Evolutionary conservation across 2,888 invertebrate genomes (phyloP).

Genomic region (Calliphora vomitoria): DNA sequence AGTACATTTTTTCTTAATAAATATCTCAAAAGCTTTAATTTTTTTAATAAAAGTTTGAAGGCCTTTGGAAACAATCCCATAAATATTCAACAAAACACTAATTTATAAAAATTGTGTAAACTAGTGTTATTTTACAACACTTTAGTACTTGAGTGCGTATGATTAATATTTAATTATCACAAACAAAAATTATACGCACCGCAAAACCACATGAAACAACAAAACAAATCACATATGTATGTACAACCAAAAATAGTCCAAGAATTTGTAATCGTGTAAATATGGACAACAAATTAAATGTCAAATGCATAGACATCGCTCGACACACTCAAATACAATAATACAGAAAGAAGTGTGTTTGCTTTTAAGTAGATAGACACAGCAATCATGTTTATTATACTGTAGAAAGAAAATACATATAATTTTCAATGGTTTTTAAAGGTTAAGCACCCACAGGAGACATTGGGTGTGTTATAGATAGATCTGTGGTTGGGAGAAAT

Average conservation of each 20-base stretch:
- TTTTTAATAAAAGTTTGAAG: too few relatives aligned
- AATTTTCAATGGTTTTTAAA: conserved; percentile 24
- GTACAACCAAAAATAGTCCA: not conserved
- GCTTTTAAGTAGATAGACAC: not conserved
- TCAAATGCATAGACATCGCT: not conserved
- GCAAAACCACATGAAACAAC: conserved; percentile 19
- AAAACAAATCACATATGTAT: not conserved
- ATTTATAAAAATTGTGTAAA: too few relatives aligned
- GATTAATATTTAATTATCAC: conserved; percentile 46
- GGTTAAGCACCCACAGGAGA: conserved; percentile 24
- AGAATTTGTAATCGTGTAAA: conserved; percentile 24
- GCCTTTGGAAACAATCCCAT: too few relatives aligned
- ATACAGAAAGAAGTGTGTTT: not conserved
- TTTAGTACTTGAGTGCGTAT: conserved; percentile 25
- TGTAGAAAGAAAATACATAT: not conserved
- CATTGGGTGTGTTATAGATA: not conserved
- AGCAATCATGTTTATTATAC: not conserved
- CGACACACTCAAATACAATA: not conserved
- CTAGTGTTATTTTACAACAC: too few relatives aligned
- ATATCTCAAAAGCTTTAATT: too few relatives aligned
- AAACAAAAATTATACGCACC: conserved; percentile 30
- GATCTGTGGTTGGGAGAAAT: conserved; percentile 5
- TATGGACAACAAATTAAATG: conserved; percentile 19
- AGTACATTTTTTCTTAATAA: too few relatives aligned
- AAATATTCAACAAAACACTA: too few relatives aligned